These are phyloP conservation scores for Rhagonycha fulva DNA, from an alignment of 2,888 invertebrate genomes.

Conservation along the genomic window DNA sequence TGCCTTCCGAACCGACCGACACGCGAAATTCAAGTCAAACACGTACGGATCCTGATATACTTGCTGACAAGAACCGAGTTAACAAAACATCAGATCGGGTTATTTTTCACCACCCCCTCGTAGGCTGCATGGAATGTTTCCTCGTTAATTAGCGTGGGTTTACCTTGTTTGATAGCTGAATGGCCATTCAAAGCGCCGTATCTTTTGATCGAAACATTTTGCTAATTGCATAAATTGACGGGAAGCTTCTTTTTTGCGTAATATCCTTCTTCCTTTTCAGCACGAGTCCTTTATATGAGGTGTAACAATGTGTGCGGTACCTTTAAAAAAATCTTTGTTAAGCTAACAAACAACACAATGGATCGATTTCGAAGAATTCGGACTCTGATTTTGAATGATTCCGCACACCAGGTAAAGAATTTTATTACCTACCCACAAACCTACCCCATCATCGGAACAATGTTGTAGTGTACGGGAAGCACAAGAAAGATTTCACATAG, in stretches of 20 bases:
- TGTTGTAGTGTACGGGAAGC: not conserved
- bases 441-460: not conserved
- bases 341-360: not conserved
- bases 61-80: not conserved
- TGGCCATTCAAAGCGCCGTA: not conserved
- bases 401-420: not conserved
- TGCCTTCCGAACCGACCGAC: not conserved
- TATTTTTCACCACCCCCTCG: not conserved
- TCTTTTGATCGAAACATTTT: not conserved
- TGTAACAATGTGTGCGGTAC: not conserved
- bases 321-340: not conserved
- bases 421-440: not conserved
- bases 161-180: not conserved
- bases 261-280: not conserved
- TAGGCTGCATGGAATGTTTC: not conserved
- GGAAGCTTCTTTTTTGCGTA: not conserved
- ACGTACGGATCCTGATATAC: too few relatives aligned
- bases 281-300: not conserved
- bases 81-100: not conserved
- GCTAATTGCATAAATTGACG: not conserved
- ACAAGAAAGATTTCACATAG: not conserved
- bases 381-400: not conserved
- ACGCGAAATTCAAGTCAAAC: not conserved
- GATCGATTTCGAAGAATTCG: not conserved
- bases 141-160: not conserved